Evolutionary conservation across 2,113 vertebrate species (phyloP).

Genomic region (Eurypyga helias): DNA sequence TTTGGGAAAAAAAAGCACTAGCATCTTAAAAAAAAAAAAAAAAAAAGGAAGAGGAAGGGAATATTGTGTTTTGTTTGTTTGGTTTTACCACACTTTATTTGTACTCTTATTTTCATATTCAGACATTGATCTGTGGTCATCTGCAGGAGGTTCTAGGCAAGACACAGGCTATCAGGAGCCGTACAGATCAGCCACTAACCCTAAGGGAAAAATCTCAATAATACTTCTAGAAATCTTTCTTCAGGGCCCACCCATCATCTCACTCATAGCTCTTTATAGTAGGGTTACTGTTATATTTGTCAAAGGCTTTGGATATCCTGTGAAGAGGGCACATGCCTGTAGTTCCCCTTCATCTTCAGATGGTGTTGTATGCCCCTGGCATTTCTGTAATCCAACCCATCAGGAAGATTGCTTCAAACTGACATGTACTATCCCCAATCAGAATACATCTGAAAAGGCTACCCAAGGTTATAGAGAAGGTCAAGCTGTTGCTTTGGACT

Average conservation of each 20-base stretch:
- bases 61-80: neutral
- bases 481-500: conserved; percentile 36
- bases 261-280: neutral
- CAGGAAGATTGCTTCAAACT: conserved; percentile 2
- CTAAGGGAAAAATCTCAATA: neutral
- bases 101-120: neutral
- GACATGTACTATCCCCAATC: conserved; percentile 3
- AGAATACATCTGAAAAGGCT: conserved; percentile 41
- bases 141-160: neutral
- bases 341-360: neutral
- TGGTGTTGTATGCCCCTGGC: neutral
- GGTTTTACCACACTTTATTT: neutral
- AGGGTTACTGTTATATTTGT: neutral
- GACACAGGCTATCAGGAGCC: neutral
- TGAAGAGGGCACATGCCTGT: neutral
- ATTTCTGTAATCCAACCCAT: conserved; percentile 13
- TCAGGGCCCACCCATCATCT: neutral
- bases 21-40: neutral
- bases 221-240: neutral
- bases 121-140: neutral
- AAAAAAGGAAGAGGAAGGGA: neutral
- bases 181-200: neutral
- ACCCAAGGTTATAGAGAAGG: conserved; percentile 53
- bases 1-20: neutral
- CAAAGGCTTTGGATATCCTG: neutral